These are phyloP conservation scores for Drosophila siamana DNA, from an alignment of 2,888 invertebrate genomes.

Conservation along the genomic window DNA sequence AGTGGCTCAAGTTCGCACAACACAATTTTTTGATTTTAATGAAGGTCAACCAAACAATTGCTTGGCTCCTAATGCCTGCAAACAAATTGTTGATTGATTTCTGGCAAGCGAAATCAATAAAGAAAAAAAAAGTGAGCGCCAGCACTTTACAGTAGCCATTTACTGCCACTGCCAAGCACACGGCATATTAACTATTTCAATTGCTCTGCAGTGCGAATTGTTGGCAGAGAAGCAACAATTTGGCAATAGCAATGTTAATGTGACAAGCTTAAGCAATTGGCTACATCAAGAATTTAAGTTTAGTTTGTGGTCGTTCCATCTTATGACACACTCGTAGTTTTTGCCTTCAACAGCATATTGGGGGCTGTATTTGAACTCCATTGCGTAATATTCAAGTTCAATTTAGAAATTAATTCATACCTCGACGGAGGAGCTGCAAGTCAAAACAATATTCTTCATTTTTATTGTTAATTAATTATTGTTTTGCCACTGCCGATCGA, in stretches of 20 bases:
- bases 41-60: slow-evolving; percentile 66
- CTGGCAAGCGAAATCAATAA: slow-evolving; percentile 62
- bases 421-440: background rate
- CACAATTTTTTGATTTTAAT: slow-evolving; percentile 60
- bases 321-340: slow-evolving; percentile 38
- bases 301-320: slow-evolving; percentile 20
- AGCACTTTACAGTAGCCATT: slow-evolving; percentile 70
- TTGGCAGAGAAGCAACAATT: slow-evolving; percentile 10
- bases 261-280: slow-evolving; percentile 36
- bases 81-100: slow-evolving; percentile 73
- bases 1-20: slow-evolving; percentile 73
- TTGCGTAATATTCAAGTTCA: slow-evolving; percentile 55
- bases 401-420: slow-evolving; percentile 44
- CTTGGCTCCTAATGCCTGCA: slow-evolving; percentile 46
- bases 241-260: slow-evolving; percentile 18
- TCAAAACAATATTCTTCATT: slow-evolving; percentile 49
- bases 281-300: slow-evolving; percentile 49
- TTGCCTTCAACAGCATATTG: slow-evolving; percentile 54
- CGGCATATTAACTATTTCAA: slow-evolving; percentile 34
- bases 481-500: slow-evolving; percentile 8
- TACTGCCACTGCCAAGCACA: slow-evolving; percentile 24
- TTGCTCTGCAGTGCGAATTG: slow-evolving; percentile 4
- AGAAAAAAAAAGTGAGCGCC: slow-evolving; percentile 36
- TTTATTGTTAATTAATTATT: slow-evolving; percentile 21
- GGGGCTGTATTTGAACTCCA: slow-evolving; percentile 70